Percentiles rank a stretch among this genome's conserved stretches.
These are phyloP conservation scores for Metallyticus violacea DNA, from an alignment of 2,888 invertebrate species.

Conservation along the genomic window DNA sequence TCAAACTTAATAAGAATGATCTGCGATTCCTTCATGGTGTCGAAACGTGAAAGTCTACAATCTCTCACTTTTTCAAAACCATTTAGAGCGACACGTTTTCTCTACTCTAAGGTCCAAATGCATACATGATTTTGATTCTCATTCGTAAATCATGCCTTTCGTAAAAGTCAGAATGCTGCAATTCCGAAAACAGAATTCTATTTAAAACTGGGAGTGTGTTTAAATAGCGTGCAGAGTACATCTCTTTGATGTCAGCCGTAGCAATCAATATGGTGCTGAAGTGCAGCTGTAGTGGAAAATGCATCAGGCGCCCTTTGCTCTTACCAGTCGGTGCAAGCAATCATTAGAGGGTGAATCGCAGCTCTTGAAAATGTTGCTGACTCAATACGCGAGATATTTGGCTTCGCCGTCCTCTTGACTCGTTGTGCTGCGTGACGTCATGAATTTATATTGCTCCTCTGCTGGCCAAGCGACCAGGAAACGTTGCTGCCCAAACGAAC, in stretches of 20 bases:
- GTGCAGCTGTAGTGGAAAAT: background rate
- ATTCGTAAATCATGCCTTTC: too few species aligned
- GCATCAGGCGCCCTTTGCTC: background rate
- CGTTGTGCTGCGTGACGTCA: background rate
- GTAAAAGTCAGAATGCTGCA: too few species aligned
- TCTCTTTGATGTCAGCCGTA: background rate
- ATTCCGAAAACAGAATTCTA: too few species aligned
- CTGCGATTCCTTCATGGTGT: too few species aligned
- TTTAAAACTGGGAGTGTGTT: too few species aligned
- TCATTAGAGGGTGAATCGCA: background rate
- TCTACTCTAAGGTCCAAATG: too few species aligned
- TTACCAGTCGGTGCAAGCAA: background rate
- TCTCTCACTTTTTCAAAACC: too few species aligned
- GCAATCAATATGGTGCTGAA: background rate
- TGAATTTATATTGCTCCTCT: background rate
- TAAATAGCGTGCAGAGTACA: background rate
- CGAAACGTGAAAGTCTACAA: too few species aligned
- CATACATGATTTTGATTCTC: too few species aligned
- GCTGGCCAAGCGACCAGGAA: background rate
- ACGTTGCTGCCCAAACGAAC: too few species aligned
- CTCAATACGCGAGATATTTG: background rate
- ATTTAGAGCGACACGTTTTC: too few species aligned
- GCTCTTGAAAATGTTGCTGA: background rate
- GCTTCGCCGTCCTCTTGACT: background rate
- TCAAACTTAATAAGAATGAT: too few species aligned